Conservation (phyloP, 2,888 invertebrate genomes). For the Bibio marci region DNA sequence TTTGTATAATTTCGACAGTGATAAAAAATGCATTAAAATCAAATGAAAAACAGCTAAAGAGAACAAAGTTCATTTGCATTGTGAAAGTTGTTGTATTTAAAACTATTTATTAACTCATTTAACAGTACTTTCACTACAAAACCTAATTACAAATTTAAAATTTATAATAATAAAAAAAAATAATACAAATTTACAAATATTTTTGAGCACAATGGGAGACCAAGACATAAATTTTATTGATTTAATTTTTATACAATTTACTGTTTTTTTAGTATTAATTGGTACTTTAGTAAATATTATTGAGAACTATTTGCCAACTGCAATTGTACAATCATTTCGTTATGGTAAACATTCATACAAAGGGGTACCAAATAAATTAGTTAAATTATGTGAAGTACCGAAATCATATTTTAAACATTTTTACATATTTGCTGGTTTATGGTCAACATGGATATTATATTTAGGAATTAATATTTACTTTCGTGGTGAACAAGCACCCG, state of each 20-base stretch:
- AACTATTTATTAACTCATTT: no score
- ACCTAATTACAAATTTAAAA: no score
- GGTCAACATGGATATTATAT: conserved; percentile 33
- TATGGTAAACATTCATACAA: conserved; percentile 57
- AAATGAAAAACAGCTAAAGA: no score
- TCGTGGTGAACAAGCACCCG: conserved; percentile 31
- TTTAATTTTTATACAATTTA: conserved; percentile 21
- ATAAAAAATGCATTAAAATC: no score
- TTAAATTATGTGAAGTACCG: conserved; percentile 43
- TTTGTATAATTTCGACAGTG: no score
- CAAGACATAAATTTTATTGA: conserved; percentile 13
- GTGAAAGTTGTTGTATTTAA: no score
- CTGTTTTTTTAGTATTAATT: conserved; percentile 30
- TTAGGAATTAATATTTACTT: conserved; percentile 35
- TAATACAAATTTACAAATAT: no score
- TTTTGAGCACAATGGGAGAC: no score
- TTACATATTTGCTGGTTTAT: conserved; percentile 49
- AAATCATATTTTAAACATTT: conserved; percentile 71
- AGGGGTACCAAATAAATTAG: conserved; percentile 22
- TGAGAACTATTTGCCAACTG: conserved; percentile 46
- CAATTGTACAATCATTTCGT: conserved; percentile 44
- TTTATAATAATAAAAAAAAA: no score
- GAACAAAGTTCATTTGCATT: no score
- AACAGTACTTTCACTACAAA: no score
- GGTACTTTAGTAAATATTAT: conserved; percentile 45